A percentile compares a stretch with the other conserved stretches of the same genome.
Conservation (phyloP, 2,888 invertebrate genomes). For the Leucophora obtusa region DNA sequence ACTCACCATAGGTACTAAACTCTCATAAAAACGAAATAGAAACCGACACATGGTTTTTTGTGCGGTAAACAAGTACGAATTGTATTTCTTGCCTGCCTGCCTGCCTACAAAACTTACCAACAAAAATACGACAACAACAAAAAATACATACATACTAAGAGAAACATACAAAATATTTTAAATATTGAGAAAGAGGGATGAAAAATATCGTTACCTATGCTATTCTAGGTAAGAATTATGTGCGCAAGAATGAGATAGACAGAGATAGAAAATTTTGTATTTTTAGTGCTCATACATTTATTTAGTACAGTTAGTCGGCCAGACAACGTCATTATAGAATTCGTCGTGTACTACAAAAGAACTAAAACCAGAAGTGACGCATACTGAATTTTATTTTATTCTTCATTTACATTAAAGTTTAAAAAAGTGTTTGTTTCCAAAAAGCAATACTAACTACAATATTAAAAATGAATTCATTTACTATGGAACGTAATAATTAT, state of each 20-base stretch:
- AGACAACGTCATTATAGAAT: conserved; percentile 45
- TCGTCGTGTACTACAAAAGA: background rate
- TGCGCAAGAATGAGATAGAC: background rate
- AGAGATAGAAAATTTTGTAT: background rate
- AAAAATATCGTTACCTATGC: background rate
- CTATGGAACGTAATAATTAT: conserved; percentile 60
- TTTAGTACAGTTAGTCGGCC: conserved; percentile 50
- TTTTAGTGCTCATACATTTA: conserved; percentile 48
- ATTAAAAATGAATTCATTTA: conserved; percentile 51
- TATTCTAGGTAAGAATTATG: background rate
- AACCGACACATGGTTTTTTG: no score
- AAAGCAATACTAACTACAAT: background rate
- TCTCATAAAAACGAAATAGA: no score
- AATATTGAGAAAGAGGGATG: background rate
- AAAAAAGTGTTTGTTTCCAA: background rate
- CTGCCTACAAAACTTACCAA: background rate
- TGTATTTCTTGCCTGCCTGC: background rate
- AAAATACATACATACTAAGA: background rate
- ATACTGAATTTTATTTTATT: background rate
- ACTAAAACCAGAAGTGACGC: conserved; percentile 17
- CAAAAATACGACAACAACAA: background rate
- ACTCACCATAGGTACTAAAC: no score
- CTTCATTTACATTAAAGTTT: background rate
- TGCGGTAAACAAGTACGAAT: no score
- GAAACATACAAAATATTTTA: conserved; percentile 5